phyloP scores from a whole-genome alignment of 1,140 invertebrate genomes.

The Leptonema lineaticorne region DNA sequence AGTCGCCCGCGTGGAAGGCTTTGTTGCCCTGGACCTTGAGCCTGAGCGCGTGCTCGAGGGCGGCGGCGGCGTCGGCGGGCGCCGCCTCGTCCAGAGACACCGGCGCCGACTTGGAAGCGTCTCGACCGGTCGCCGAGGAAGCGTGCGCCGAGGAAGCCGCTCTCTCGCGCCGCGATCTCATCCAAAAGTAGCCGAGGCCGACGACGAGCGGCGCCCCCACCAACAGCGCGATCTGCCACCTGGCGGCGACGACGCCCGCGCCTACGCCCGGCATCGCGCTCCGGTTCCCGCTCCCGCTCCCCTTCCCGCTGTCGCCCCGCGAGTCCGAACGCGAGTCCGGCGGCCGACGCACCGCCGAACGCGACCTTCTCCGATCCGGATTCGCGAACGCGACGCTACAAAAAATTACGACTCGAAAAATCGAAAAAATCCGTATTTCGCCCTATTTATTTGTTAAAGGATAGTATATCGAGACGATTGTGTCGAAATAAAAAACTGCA shows the following conservation, averaged over 20 bases:
- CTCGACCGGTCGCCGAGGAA: constrained; percentile 51
- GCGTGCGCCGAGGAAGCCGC: constrained; percentile 41
- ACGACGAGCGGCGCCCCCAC: constrained; percentile 79
- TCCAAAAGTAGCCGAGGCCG: constrained; percentile 79
- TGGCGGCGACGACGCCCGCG: constrained; percentile 47
- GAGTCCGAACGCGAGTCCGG: background rate
- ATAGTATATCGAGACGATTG: no score
- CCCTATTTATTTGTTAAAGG: no score
- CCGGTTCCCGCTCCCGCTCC: background rate
- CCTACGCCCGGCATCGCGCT: constrained; percentile 38
- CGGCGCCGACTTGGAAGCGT: constrained; percentile 40
- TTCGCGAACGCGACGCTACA: no score
- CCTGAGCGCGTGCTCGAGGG: constrained; percentile 69
- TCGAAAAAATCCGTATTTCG: no score
- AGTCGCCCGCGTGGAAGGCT: constrained; percentile 82
- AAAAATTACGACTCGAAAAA: no score
- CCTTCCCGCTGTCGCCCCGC: background rate
- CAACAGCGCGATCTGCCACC: constrained; percentile 76
- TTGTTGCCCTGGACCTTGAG: constrained; percentile 87
- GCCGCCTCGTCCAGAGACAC: constrained; percentile 52
- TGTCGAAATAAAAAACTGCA: no score
- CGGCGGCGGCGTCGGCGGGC: constrained; percentile 52
- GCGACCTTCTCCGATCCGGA: background rate
- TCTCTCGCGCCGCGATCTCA: constrained; percentile 44
- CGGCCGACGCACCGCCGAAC: background rate